phyloP scores from a whole-genome alignment of 2,888 invertebrate genomes.

The Pteria penguin region DNA sequence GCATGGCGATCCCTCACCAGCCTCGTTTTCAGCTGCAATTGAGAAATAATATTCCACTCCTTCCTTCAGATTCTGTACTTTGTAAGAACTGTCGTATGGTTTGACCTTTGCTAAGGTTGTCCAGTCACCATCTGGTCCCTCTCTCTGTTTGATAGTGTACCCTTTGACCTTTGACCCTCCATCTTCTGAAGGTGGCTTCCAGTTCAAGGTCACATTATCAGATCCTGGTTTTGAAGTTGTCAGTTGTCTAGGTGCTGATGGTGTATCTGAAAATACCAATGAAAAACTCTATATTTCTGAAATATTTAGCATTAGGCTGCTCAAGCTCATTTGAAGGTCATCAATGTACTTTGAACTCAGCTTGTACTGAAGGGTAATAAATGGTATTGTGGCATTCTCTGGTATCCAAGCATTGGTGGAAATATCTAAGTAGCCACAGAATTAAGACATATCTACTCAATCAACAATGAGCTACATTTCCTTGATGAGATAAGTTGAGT shows the following conservation, averaged over 20 bases:
- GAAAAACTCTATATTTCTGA: no score
- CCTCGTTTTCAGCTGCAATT: conserved; percentile 77
- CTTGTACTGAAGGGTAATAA: no score
- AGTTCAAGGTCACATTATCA: conserved; percentile 71
- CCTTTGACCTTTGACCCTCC: conserved; percentile 74
- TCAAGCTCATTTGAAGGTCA: no score
- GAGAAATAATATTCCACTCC: conserved; percentile 77
- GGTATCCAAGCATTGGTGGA: no score
- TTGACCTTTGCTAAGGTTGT: conserved; percentile 64
- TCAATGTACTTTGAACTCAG: no score
- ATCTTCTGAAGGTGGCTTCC: conserved; percentile 73
- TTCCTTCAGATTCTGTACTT: conserved; percentile 68
- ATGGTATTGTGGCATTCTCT: no score
- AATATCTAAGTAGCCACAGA: no score
- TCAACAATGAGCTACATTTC: no score
- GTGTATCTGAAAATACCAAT: no score
- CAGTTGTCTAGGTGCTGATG: conserved; percentile 70
- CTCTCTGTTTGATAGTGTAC: conserved; percentile 65
- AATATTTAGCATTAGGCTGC: no score
- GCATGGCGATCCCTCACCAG: conserved; percentile 65
- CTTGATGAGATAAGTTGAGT: no score
- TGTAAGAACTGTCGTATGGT: conserved; percentile 65
- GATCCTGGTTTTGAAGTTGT: conserved; percentile 68
- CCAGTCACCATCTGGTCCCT: conserved; percentile 66
- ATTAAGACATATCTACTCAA: no score